Evolutionary conservation across 2,113 vertebrate genomes (phyloP).

Genomic region (Brachirus orientalis): DNA sequence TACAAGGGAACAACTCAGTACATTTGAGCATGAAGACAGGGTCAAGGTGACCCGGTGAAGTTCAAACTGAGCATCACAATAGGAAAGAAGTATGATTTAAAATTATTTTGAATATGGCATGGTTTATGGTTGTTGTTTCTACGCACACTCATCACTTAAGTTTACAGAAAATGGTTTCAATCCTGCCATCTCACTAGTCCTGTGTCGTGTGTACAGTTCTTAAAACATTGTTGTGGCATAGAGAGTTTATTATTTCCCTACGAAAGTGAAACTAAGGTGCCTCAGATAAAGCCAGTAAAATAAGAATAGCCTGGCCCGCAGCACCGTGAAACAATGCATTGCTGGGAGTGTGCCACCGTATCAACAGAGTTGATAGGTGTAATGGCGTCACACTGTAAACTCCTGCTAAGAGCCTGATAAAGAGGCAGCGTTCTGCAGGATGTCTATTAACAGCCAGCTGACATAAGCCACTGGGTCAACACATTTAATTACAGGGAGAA

Average conservation of each 20-base stretch:
- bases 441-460: conserved; percentile 64
- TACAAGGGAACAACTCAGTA: no score
- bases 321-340: conserved; percentile 65
- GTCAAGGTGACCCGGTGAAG: no score
- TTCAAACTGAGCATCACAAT: no score
- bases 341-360: conserved; percentile 72
- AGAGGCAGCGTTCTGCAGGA: conserved; percentile 56
- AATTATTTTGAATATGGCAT: no score
- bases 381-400: conserved; percentile 67
- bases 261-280: neutral
- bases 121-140: no score
- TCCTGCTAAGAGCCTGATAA: conserved; percentile 77
- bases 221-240: neutral
- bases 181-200: no score
- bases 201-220: neutral
- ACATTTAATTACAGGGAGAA: conserved; percentile 48
- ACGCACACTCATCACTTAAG: no score
- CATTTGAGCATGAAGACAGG: no score
- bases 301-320: conserved; percentile 61
- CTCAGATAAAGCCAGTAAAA: conserved; percentile 60
- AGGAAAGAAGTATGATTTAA: no score
- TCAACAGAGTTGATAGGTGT: conserved; percentile 66
- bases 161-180: no score
- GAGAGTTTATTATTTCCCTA: neutral
- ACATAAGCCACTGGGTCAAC: conserved; percentile 66